These are phyloP conservation scores for Cherax quadricarinatus DNA, from an alignment of 1,140 invertebrate species.

Conservation along the genomic window DNA sequence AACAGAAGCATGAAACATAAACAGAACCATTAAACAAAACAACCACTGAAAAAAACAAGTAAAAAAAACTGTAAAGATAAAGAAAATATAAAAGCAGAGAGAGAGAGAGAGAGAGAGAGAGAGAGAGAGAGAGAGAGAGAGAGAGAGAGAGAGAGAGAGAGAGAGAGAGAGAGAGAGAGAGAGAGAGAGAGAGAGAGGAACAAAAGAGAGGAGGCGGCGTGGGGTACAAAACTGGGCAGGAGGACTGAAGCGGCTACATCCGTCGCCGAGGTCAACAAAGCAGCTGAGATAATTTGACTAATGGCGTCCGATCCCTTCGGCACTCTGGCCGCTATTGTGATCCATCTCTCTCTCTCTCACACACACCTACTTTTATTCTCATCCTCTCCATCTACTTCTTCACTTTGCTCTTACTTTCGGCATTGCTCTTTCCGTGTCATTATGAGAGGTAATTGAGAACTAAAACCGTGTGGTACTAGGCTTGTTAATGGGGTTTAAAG, in stretches of 20 bases:
- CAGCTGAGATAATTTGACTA: background rate
- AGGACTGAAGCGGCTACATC: background rate
- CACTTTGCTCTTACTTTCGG: too few relatives aligned
- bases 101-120: background rate
- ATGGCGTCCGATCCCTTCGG: background rate
- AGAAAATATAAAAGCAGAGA: background rate
- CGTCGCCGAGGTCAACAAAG: background rate
- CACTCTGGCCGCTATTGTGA: background rate
- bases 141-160: background rate
- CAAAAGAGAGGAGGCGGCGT: background rate
- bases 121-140: constrained; percentile 9
- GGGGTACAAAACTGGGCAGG: too few relatives aligned
- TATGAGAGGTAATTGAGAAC: too few relatives aligned
- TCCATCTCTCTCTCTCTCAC: background rate
- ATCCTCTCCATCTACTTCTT: background rate
- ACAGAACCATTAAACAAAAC: too few relatives aligned
- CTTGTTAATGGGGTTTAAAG: too few relatives aligned
- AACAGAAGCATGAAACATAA: too few relatives aligned
- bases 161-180: background rate
- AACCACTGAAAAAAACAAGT: too few relatives aligned
- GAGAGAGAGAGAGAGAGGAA: background rate
- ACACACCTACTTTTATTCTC: background rate
- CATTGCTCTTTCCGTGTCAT: too few relatives aligned
- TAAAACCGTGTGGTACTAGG: too few relatives aligned
- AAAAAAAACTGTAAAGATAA: too few relatives aligned